Percentiles rank a stretch among this genome's conserved stretches.
Evolutionary conservation across 2,797 vertebrate genomes (phyloP).

Genomic region (Pteropus rufus): DNA sequence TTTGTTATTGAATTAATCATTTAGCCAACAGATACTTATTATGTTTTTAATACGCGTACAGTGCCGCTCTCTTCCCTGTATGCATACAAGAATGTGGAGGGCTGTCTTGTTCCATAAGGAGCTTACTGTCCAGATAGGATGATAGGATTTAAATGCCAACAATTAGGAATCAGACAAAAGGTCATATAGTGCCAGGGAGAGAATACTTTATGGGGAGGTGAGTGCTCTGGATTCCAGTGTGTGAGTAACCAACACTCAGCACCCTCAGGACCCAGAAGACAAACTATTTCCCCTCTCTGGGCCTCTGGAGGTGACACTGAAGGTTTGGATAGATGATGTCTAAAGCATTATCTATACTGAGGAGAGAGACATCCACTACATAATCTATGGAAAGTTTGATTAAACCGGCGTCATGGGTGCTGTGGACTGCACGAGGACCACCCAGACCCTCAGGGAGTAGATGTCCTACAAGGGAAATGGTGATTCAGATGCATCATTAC

Average conservation of each 20-base stretch:
- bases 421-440: fast-evolving
- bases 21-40: background rate
- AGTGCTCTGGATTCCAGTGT: fast-evolving
- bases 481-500: fast-evolving
- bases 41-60: background rate
- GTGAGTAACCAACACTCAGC: background rate
- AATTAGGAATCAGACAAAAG: fast-evolving
- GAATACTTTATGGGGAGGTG: fast-evolving
- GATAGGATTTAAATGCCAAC: background rate
- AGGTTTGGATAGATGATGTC: background rate
- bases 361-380: fast-evolving
- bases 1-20: conserved; percentile 49
- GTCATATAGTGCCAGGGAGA: background rate
- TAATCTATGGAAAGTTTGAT: too few relatives aligned
- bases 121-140: background rate
- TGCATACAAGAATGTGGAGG: background rate
- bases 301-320: background rate
- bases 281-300: background rate
- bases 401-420: fast-evolving
- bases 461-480: background rate
- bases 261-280: too few relatives aligned
- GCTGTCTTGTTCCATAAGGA: background rate
- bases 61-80: background rate
- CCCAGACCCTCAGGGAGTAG: fast-evolving
- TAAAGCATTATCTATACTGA: fast-evolving